Conservation (phyloP, 2,797 vertebrate species). For the Pangasius krempfi region DNA sequence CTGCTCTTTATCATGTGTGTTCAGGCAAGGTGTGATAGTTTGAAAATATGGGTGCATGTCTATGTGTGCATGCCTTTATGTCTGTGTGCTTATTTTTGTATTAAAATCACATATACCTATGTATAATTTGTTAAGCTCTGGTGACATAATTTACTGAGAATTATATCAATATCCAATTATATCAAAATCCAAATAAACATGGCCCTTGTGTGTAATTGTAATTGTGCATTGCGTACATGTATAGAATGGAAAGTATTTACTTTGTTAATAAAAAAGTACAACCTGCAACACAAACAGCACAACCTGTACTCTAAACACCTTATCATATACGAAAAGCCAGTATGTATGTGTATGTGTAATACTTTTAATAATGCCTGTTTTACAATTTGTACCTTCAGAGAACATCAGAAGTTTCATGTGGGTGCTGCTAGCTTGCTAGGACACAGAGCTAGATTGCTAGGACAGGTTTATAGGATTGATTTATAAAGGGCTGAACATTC, state of each 20-base stretch:
- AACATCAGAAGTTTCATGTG: neutral
- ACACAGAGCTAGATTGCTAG: neutral
- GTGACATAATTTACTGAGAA: neutral
- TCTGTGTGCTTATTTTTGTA: constrained; percentile 2
- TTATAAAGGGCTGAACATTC: constrained; percentile 29
- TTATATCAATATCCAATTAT: neutral
- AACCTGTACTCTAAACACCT: neutral
- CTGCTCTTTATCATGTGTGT: constrained; percentile 20
- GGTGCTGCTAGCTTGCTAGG: neutral
- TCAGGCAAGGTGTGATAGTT: constrained; percentile 13
- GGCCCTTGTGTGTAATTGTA: neutral
- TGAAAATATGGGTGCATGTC: neutral
- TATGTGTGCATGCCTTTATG: constrained; percentile 9
- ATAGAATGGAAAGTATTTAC: neutral
- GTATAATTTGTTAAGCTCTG: neutral
- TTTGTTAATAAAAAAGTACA: neutral
- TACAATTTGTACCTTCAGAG: constrained; percentile 2
- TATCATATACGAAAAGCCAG: neutral
- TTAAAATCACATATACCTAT: neutral
- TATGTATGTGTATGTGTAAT: constrained; percentile 1
- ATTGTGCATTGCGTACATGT: neutral
- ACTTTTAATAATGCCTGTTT: neutral
- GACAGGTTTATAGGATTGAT: constrained; percentile 35
- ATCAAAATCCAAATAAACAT: neutral
- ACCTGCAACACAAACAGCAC: neutral